Evolutionary conservation across 2,888 invertebrate species (phyloP), one percentile per base, ranked within the genome.

Genomic region (Chymomyza procnemis): DNA sequence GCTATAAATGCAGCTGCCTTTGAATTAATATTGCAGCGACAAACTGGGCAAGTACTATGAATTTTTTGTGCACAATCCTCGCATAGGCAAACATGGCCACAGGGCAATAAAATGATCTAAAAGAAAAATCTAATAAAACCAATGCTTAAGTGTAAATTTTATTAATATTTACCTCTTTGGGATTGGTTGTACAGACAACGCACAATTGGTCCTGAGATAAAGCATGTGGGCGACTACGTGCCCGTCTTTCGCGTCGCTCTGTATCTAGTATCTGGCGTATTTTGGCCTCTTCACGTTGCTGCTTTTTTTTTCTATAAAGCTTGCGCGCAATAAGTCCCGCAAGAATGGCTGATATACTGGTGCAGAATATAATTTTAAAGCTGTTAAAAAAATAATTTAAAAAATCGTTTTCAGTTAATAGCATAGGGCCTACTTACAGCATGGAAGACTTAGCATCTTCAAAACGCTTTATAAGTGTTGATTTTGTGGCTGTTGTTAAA

Each of bases 41-140:
- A 97, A 34, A 97, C 93, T 0, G 97, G 97, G 85, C 97, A 97
- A 61, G 90, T 90, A 68, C 93, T 92, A 16, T 91, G 92, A 67
- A 97, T 95, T 85, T 94, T 93, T 73, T 94, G 93, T 1, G 94
- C 93, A 89, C 97, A 97, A 89, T 97, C 96, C 89, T 96, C 96
- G 88, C 97, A 97, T 30, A 97, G 91, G 84, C 97, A 97, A 5
- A 97, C 95, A 89, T 97, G 97, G 0, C 97, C 97, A 90, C 97
- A 97, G 0, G 97, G 96, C 71, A 97, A 90, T 63, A 97, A 91
- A 79, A 97, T 95, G 50, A 97, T 94, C 94, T 95, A 90, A 34
- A 92, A 92, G 4, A 56, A 50, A 56, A 61, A 41, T 12, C 12
- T 41, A 3, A 12, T 41, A 41, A 12, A 3, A 41, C 12, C 3